Base-by-base conservation (phyloP, 2,113 vertebrate genomes). In the Tachuris rubrigastra region DNA sequence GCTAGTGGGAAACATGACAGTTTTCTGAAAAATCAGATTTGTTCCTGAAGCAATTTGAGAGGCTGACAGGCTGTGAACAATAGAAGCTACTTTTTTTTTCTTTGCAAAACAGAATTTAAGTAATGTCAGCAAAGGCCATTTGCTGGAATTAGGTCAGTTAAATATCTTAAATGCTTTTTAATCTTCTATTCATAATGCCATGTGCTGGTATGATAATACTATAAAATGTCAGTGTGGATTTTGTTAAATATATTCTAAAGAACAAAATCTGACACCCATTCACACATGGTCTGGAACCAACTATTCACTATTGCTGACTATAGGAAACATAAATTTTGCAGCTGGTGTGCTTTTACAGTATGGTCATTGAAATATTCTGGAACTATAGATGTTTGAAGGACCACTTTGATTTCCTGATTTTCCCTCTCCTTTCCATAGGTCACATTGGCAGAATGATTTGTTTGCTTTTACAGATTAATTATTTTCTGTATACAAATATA, bases 131-230 rank as follows among this genome's bases (percentile, higher is more conserved):
- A 84, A 93, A 92, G 24, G 56, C 76, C 46, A 83, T 41, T 79
- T 88, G 59, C 23, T 74, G 55, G 17, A 95, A 95, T 90, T 50
- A 92, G 93, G 56, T 90, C 65, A 55, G 35, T 74, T 84, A 84
- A 92, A 92, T 35, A 24, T 13, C 75, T 89, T 72, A 90, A 71
- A 92, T 55, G 16, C 68, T 92, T 85, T 94, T 81, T 50, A 71
- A 71, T 71, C 79, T 74, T 85, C 59, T 50, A 74, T 42, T 71
- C 33, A 55, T 74, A 92, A 92, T 84, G 35, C 42, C 47, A 55
- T 74, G 14, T 77, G 47, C 33, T 89, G 65, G 47, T 42, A 81
- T 55, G 56, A 37, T 74, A 92, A 88, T 69, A 27, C 28, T 90
- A 41, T 53, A 83, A 88, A 95, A 96, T 88, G 50, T 87, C 79